Base-by-base conservation (phyloP, 2,888 invertebrate genomes). In the Enoplolaimus lenunculus region DNA sequence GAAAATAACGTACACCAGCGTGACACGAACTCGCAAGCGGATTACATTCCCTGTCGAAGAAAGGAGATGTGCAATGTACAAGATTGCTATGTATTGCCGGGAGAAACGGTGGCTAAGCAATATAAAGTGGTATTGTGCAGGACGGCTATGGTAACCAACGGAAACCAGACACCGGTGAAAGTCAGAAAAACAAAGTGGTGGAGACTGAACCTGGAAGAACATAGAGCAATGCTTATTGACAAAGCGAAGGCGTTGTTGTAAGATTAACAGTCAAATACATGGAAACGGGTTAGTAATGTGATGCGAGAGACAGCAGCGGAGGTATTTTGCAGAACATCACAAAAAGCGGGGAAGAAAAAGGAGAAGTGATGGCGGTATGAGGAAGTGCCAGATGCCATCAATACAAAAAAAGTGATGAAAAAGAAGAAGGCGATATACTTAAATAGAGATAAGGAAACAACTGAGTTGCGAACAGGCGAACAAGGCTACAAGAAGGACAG, bases 1-100 rank as follows among this genome's bases (percentile, higher is more conserved):
- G 45, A 45, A 45, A 45, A 45, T 45, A 45, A 45, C 45, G 45
- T 45, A 45, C 45, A 45, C 45, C 45, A 45, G 45, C 45, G 45
- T 45, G 45, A 45, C 21, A 45, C 7, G 45, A 45, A 45, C 45
- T 45, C 45, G 21, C 45, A 45, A 45, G 45, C 21, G 21, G 45
- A 45, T 45, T 45, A 45, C 21, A 45, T 45, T 45, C 45, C 21
- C 7, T 45, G 45, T 45, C 45, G 45, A 45, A 45, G 45, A 45
- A 45, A 45, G 45, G 45, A 45, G 45, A 45, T 45, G 45, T 21
- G 21, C 21, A 45, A 45, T 45, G 45, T 45, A 13, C 45, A 45
- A 45, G 45, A 45, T 45, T 45, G 45, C 45, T 45, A 45, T 21
- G 45, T 45, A 45, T 45, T 45, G 21, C 45, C 45, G 7, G 45